Evolutionary conservation across 1,140 invertebrate species (phyloP), one percentile per base, ranked within the genome.

Genomic region (Caenorhabditis brenneri): DNA sequence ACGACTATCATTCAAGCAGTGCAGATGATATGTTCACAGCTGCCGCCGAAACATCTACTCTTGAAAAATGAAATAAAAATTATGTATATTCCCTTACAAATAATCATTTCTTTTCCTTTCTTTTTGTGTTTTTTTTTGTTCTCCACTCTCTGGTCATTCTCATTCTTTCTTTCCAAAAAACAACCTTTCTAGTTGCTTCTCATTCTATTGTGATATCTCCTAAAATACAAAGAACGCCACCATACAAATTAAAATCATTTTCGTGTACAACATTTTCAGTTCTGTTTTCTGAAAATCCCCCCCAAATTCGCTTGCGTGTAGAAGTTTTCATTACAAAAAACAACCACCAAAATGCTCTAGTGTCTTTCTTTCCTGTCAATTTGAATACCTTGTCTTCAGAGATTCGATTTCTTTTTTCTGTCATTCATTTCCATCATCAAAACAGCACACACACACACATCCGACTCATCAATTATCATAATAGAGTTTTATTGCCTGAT

Each of bases 1-100:
- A 85, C 46, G 84, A 85, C 29, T 85, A 85, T 48, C 83, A 84
- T 46, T 80, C 69, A 27, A 53, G 42, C 22, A 60, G 84, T 53
- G 84, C 84, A 16, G 84, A 85, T 60, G 84, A 81, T 49, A 82
- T 82, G 58, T 82, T 27, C 36, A 81, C 51, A 5, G 53, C 24
- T 10, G 51, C 53, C 24, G 51, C 65, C 9, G 65, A 31, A 58
- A 24, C 24, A 5, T 27, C 53, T 7, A 27, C 53, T 27, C 4
- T 4, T n/a, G n/a, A n/a, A n/a, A n/a, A n/a, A n/a, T n/a, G n/a
- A n/a, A 58, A 6, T 42, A 6, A 42, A 42, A 42, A 42, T 27
- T 9, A 10, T 55, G 53, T 12, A 22, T 19, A 24, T 12, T 27
- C 53, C 10, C 24, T 10, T n/a, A 12, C 22, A 6, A 27, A 22